phyloP scores from a whole-genome alignment of 2,113 vertebrate genomes.

The Petromus typicus region DNA sequence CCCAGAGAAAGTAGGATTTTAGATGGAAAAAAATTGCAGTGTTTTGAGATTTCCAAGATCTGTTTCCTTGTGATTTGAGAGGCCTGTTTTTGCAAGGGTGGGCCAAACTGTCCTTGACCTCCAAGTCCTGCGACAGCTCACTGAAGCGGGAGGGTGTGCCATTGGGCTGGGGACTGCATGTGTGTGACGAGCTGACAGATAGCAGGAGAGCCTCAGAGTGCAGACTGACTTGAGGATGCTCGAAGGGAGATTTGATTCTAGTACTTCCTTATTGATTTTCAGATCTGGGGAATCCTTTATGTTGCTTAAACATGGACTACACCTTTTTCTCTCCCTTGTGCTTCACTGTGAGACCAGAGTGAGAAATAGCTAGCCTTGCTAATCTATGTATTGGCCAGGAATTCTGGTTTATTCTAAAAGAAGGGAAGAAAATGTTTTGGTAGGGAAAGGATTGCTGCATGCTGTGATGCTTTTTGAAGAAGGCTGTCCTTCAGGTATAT shows the following conservation, averaged over 20 bases:
- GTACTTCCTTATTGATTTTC: neutral
- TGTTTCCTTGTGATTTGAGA: neutral
- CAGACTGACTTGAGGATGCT: too few species aligned
- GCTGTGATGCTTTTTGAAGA: neutral
- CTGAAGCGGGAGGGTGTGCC: neutral
- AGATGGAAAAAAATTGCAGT: neutral
- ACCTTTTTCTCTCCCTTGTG: neutral
- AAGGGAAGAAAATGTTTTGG: neutral
- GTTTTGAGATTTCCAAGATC: neutral
- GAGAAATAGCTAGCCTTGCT: neutral
- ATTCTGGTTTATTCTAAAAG: neutral
- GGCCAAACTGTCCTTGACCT: neutral
- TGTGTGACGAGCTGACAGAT: too few species aligned
- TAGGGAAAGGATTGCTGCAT: neutral
- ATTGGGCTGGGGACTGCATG: neutral
- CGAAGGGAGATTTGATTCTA: too few species aligned
- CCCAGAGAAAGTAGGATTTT: neutral
- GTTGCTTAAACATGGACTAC: neutral
- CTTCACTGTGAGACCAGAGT: neutral
- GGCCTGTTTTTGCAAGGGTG: neutral
- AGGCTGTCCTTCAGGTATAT: neutral
- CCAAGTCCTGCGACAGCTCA: neutral
- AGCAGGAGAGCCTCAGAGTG: too few species aligned
- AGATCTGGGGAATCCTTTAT: neutral
- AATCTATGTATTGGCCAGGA: neutral